Evolutionary conservation across 1,140 invertebrate species (phyloP).

Genomic region (Melanaphis sacchari): DNA sequence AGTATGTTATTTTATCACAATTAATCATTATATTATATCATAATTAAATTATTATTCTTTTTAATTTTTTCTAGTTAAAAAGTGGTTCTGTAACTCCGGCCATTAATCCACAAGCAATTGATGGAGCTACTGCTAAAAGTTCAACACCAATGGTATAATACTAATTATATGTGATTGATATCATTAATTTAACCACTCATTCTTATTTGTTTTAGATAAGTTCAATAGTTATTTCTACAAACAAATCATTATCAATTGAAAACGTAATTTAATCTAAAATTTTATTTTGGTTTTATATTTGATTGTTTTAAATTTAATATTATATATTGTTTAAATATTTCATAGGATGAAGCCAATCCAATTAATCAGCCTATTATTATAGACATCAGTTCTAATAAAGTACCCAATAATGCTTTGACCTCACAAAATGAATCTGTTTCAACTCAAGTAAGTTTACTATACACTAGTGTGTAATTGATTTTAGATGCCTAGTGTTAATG

Average conservation of each 20-base stretch:
- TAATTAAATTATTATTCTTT: background rate
- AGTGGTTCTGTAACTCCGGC: conserved; percentile 59
- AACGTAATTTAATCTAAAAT: background rate
- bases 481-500: background rate
- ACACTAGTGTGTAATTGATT: background rate
- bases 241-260: background rate
- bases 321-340: conserved; percentile 8
- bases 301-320: background rate
- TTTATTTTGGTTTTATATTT: background rate
- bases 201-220: conserved; percentile 30
- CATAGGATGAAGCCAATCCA: conserved; percentile 17
- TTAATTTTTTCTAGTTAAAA: background rate
- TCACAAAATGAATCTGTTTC: background rate
- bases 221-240: background rate
- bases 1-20: background rate
- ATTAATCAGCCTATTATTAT: conserved; percentile 47
- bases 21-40: background rate
- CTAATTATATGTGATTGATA: background rate
- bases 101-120: conserved; percentile 60
- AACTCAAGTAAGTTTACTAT: background rate
- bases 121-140: conserved; percentile 44
- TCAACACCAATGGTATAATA: conserved; percentile 28
- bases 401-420: background rate
- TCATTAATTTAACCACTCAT: conserved; percentile 18
- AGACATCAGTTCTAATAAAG: background rate